phyloP scores from a whole-genome alignment of 2,797 vertebrate genomes.

The Taeniopygia guttata region DNA sequence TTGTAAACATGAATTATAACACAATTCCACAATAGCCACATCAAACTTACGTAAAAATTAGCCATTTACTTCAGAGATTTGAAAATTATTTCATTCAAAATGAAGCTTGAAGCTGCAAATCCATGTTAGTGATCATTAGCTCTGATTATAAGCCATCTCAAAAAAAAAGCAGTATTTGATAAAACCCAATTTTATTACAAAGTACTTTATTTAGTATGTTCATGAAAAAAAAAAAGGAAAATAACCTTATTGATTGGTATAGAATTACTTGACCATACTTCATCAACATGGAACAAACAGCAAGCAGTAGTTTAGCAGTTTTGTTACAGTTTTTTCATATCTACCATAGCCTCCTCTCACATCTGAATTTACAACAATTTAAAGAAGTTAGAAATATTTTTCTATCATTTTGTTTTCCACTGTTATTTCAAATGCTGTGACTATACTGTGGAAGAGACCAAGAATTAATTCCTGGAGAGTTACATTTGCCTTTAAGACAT shows the following conservation, averaged over 20 bases:
- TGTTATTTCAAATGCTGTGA: neutral
- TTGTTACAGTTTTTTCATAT: neutral
- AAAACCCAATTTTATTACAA: neutral
- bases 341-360: neutral
- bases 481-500: neutral
- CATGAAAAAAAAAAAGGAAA: neutral
- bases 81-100: constrained; percentile 8
- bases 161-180: neutral
- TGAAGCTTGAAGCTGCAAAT: neutral
- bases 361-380: neutral
- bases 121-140: neutral
- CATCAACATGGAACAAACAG: neutral
- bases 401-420: neutral
- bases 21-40: too few species aligned
- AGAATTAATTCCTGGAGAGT: neutral
- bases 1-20: constrained; percentile 8
- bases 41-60: neutral
- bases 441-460: neutral
- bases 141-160: neutral
- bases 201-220: neutral
- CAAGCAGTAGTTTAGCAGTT: neutral
- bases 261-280: neutral
- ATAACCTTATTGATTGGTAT: neutral
- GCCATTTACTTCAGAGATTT: neutral
- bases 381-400: neutral